Percentiles rank a stretch among this genome's conserved stretches.
phyloP scores from a whole-genome alignment of 2,797 vertebrate species.

The Buceros bicornis region DNA sequence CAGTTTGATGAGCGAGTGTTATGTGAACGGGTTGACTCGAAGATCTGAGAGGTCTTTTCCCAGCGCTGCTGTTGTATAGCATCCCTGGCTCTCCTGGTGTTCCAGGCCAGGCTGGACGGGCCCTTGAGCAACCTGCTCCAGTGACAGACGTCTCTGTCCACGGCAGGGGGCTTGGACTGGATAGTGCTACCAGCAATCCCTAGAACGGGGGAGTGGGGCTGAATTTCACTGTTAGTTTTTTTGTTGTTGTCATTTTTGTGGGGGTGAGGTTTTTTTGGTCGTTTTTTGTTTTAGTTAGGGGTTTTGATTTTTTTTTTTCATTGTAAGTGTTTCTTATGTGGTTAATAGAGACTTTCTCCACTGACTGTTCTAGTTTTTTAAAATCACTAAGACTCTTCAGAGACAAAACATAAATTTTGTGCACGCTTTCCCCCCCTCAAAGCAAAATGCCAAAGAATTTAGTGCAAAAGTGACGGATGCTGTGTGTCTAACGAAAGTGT shows the following conservation, averaged over 20 bases:
- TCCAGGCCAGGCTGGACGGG: too few relatives aligned
- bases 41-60: not conserved
- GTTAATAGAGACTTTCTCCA: not conserved
- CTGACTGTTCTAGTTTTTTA: not conserved
- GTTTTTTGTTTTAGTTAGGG: not conserved
- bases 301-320: not conserved
- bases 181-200: too few relatives aligned
- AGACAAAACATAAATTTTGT: not conserved
- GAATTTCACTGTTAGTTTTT: not conserved
- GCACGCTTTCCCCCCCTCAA: not conserved
- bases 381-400: not conserved
- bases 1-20: not conserved
- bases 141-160: not conserved
- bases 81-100: too few relatives aligned
- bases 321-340: not conserved
- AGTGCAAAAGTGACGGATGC: not conserved
- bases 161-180: too few relatives aligned
- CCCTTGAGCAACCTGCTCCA: not conserved
- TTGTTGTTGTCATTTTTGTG: not conserved
- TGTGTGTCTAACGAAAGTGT: not conserved
- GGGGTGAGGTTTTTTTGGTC: accelerated
- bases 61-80: not conserved
- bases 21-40: not conserved
- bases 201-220: not conserved
- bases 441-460: not conserved